Base-by-base conservation (phyloP, 2,797 vertebrate species). In the Meda fulgida region DNA sequence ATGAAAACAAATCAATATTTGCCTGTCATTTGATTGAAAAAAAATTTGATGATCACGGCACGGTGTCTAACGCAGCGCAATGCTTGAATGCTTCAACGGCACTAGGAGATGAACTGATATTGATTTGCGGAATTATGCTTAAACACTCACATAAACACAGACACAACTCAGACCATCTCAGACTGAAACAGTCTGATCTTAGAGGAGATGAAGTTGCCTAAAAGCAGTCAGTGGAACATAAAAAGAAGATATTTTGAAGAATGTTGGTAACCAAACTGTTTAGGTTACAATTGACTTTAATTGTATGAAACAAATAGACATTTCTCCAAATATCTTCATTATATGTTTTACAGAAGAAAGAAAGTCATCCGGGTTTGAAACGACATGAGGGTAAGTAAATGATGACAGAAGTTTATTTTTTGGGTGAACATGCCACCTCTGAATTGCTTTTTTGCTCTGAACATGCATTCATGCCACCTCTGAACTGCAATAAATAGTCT, bases 1-100 rank as follows among this genome's bases (percentile, higher is more conserved):
- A 38, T 55, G 86, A 89, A 84, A 88, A 77, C 78, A 78, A 83
- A 89, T 87, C 86, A 82, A 89, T 89, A 84, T 46, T 89, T 87
- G 63, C 58, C 53, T 75, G 78, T 84, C 76, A 70, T 85, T 40
- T 18, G 70, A 75, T 65, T 75, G 1, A 36, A 78, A 72, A 21
- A 65, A 58, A 72, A 43, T 1, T 0, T 26, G 70, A 70, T 38
- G 76, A 79, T 69, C 53, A 19, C 67, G 38, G 55, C 71, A 72
- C 13, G 40, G 77, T 8, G 51, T 69, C 67, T 80, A 67, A 58
- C 2, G 23, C 69, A 48, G 29, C 26, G 48, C 65, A 65, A 80
- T 51, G 83, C 77, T 80, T 71, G 40, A 85, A 80, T 31, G 77
- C 36, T 72, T 82, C 29, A 43, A 55, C 72, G 55, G 21, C 34